Conservation (phyloP, 2,113 vertebrate species). For the Ceyx cyanopectus region DNA sequence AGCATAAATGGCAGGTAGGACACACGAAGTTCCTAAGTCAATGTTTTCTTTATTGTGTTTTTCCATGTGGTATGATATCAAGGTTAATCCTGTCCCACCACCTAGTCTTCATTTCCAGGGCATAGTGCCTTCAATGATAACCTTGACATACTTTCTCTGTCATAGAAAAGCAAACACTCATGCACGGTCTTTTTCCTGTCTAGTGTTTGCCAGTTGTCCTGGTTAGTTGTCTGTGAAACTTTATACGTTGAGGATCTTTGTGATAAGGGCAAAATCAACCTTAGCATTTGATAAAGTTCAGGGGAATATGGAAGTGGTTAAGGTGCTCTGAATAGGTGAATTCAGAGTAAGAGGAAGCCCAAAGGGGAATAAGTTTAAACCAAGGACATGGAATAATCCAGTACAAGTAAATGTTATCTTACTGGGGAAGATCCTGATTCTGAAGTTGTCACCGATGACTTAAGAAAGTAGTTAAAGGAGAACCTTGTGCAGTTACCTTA, state of each 20-base stretch:
- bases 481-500: not conserved
- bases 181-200: not conserved
- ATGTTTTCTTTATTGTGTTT: not conserved
- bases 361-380: not conserved
- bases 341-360: not conserved
- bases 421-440: not conserved
- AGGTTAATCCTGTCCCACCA: not conserved
- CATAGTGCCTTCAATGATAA: not conserved
- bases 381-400: not conserved
- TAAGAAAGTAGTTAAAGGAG: not conserved
- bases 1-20: not conserved
- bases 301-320: not conserved
- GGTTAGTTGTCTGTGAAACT: not conserved
- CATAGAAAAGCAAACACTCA: not conserved
- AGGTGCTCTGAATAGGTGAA: not conserved
- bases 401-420: not conserved
- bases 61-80: accelerated
- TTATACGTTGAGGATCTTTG: not conserved
- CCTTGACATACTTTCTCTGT: not conserved
- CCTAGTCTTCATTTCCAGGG: not conserved
- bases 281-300: not conserved
- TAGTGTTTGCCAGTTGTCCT: not conserved
- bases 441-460: not conserved
- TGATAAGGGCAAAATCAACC: not conserved
- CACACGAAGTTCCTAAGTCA: not conserved